A percentile compares a stretch with the other conserved stretches of the same genome.
Conservation (phyloP, 2,797 vertebrate species). For the Propithecus perrieri region DNA sequence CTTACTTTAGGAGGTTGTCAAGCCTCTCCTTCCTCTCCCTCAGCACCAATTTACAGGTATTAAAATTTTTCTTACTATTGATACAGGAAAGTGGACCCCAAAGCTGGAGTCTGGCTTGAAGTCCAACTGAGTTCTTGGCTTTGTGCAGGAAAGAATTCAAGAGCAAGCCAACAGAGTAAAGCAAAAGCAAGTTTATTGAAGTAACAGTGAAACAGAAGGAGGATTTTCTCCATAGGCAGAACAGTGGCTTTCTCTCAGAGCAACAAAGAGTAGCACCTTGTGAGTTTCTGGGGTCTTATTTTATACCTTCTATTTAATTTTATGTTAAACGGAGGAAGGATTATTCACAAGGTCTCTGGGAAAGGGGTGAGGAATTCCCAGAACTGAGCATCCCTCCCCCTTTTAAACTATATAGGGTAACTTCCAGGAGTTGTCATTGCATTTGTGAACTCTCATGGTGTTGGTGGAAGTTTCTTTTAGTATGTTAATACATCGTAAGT, state of each 20-base stretch:
- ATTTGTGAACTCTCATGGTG: not conserved
- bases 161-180: not conserved
- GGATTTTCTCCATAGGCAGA: not conserved
- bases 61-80: not conserved
- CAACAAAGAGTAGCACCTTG: not conserved
- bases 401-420: not conserved
- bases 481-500: not conserved
- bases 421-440: not conserved
- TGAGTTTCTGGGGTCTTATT: not conserved
- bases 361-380: not conserved
- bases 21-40: not conserved
- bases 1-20: not conserved
- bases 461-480: not conserved
- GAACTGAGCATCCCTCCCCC: not conserved
- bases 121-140: not conserved
- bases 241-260: not conserved
- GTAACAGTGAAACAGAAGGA: not conserved
- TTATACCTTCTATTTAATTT: not conserved
- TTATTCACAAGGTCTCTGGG: not conserved
- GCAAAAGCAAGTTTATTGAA: not conserved
- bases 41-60: not conserved
- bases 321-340: not conserved
- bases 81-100: not conserved
- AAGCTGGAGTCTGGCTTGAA: not conserved
- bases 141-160: not conserved